Conservation (phyloP, 1,140 invertebrate species). For the Muscidifurax raptorellus region DNA sequence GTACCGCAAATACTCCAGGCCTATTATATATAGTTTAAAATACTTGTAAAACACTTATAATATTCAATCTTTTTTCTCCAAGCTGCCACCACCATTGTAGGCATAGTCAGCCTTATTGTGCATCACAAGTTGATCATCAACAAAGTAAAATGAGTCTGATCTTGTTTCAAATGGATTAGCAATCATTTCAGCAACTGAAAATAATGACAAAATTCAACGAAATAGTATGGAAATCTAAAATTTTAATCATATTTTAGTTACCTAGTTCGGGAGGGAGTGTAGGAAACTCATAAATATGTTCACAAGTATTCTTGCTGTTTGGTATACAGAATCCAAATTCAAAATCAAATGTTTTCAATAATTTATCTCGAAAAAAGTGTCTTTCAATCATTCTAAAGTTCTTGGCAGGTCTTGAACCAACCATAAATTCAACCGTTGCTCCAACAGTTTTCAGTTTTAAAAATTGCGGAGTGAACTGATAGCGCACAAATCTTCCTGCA, state of each 20-base stretch:
- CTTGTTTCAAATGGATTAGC: slow-evolving; percentile 96
- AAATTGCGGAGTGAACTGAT: slow-evolving; percentile 97
- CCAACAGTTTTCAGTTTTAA: slow-evolving; percentile 97
- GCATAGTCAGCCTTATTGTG: slow-evolving; percentile 99
- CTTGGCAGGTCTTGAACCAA: slow-evolving; percentile 92
- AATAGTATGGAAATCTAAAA: slow-evolving; percentile 29
- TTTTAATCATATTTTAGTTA: slow-evolving; percentile 77
- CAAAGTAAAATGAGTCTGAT: slow-evolving; percentile 99
- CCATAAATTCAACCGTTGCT: slow-evolving; percentile 97
- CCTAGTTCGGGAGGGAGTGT: slow-evolving; percentile 89
- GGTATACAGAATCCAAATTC: slow-evolving; percentile 99
- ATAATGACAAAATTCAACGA: slow-evolving; percentile 52
- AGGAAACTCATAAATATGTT: slow-evolving; percentile 99
- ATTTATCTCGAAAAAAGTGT: slow-evolving; percentile 95
- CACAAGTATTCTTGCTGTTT: slow-evolving; percentile 97
- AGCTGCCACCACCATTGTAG: slow-evolving; percentile 90
- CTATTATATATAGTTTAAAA: slow-evolving; percentile 16
- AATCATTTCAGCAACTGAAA: slow-evolving; percentile 97
- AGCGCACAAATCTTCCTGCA: slow-evolving; percentile 95
- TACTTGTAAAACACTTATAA: not conserved
- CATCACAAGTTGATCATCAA: slow-evolving; percentile 97
- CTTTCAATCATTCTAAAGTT: slow-evolving; percentile 99
- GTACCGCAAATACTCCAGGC: slow-evolving; percentile 15
- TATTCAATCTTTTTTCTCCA: slow-evolving; percentile 59
- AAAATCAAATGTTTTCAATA: slow-evolving; percentile 99